Evolutionary conservation across 2,888 invertebrate species (phyloP), one percentile per base, ranked within the genome.

Genomic region (Eueremaeus valkanovi): DNA sequence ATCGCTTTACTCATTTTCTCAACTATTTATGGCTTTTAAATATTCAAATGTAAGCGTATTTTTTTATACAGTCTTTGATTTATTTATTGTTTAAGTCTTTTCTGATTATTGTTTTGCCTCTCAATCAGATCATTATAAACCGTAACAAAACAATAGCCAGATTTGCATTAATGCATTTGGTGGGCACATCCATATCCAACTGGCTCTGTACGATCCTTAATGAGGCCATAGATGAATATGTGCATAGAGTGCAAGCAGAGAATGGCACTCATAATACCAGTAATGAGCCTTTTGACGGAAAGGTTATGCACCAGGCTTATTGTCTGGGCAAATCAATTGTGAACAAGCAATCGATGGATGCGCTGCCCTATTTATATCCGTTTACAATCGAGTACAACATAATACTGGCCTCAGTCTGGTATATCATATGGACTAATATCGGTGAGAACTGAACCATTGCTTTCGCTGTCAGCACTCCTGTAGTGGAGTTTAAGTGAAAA

Each of bases 381-480:
- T 92, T 92, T 82, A 90, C 89, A 78, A 90, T 92, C 36, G 90
- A 92, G 83, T 92, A 90, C 83, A 90, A 90, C 83, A 89, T 92
- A 81, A 87, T 92, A 76, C 89, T 90, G 88, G 90, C 90, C 79
- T 90, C 89, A 27, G 86, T 90, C 31, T 87, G 90, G 89, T 90
- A 88, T 81, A 88, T 90, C 66, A 88, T 91, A 79, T 91, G 90
- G 90, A 87, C 86, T 79, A 89, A 90, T 81, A 89, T 91, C 75
- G 90, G 89, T 6, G 85, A 87, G 76, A 73, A 49, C 21, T 21
- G 21, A 5, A 5, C 49, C n/a, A 49, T 49, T 49, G 5, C n/a
- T 21, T 49, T 49, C 21, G n/a, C 49, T 49, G 5, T 49, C 21
- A 49, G 49, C 21, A 5, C 21, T 2, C 5, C 49, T 21, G 21